These are phyloP conservation scores for Anguilla marmorata DNA, from an alignment of 2,797 vertebrate genomes.

Conservation along the genomic window DNA sequence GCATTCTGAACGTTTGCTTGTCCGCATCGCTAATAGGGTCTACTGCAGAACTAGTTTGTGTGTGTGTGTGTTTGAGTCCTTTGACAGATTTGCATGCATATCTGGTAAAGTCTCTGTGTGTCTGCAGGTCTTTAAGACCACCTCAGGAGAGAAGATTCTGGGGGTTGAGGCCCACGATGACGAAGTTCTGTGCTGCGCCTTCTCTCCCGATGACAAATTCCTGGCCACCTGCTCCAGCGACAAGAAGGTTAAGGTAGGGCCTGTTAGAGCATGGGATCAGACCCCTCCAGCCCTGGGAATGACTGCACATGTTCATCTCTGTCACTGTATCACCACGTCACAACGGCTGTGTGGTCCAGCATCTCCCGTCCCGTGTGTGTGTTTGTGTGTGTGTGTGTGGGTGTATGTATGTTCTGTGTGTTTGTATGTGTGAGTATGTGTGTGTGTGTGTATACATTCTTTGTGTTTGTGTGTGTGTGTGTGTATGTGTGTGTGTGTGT, in stretches of 20 bases:
- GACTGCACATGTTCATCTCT: neutral
- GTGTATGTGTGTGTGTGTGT: neutral
- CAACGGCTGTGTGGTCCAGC: neutral
- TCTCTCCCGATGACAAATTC: constrained; percentile 83
- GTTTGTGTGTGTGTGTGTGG: neutral
- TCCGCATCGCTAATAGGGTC: neutral
- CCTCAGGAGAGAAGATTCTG: constrained; percentile 85
- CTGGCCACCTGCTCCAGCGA: constrained; percentile 92
- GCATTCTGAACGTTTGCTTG: neutral
- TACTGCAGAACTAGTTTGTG: constrained; percentile 5
- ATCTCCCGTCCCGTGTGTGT: neutral
- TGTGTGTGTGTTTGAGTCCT: neutral
- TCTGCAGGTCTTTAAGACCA: constrained; percentile 86
- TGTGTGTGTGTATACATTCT: constrained; percentile 5
- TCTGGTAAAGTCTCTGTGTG: neutral
- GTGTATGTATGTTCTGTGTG: neutral
- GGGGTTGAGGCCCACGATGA: constrained; percentile 88
- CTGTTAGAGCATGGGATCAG: neutral
- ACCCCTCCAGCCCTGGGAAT: neutral
- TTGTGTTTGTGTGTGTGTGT: too few relatives aligned
- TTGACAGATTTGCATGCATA: neutral
- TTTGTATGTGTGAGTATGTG: neutral
- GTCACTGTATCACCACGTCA: neutral
- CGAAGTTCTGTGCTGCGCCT: constrained; percentile 89
- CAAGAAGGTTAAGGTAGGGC: constrained; percentile 86